A percentile compares a stretch with the other conserved stretches of the same genome.
Evolutionary conservation across 2,888 invertebrate genomes (phyloP).

Genomic region (Epicampocera succincta): DNA sequence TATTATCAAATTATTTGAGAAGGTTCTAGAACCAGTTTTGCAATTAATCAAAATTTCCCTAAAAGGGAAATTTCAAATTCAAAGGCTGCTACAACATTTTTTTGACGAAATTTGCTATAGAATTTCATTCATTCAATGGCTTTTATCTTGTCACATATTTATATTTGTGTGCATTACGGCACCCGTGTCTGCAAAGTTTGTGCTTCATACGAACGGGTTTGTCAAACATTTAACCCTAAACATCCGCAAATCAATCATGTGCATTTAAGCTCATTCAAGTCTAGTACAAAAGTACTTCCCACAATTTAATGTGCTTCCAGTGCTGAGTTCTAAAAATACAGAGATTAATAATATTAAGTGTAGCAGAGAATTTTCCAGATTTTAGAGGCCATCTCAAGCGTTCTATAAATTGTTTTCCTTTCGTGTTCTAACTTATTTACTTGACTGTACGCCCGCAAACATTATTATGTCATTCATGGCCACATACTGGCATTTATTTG

Average conservation of each 20-base stretch:
- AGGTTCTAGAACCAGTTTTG: too few species aligned
- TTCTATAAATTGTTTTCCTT: not conserved
- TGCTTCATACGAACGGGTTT: not conserved
- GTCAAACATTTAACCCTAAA: constrained; percentile 44
- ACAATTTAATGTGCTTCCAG: constrained; percentile 30
- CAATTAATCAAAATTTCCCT: too few species aligned
- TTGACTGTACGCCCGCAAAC: constrained; percentile 32
- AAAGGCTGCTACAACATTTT: too few species aligned
- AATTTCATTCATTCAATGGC: too few species aligned
- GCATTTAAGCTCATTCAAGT: not conserved
- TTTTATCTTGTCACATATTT: too few species aligned
- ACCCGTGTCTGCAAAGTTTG: too few species aligned
- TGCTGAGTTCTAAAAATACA: constrained; percentile 8
- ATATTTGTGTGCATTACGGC: too few species aligned
- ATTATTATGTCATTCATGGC: constrained; percentile 51
- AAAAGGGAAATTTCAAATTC: too few species aligned
- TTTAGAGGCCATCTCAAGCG: too few species aligned
- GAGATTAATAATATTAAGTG: constrained; percentile 1
- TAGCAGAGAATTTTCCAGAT: too few species aligned
- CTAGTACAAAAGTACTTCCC: constrained; percentile 33
- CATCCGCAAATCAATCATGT: constrained; percentile 42
- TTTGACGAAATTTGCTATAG: too few species aligned
- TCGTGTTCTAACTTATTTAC: not conserved
- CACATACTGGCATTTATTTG: constrained; percentile 37
- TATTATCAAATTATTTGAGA: too few species aligned